Conservation (phyloP, 2,888 invertebrate genomes). For the Eudasyphora cyanicolor region DNA sequence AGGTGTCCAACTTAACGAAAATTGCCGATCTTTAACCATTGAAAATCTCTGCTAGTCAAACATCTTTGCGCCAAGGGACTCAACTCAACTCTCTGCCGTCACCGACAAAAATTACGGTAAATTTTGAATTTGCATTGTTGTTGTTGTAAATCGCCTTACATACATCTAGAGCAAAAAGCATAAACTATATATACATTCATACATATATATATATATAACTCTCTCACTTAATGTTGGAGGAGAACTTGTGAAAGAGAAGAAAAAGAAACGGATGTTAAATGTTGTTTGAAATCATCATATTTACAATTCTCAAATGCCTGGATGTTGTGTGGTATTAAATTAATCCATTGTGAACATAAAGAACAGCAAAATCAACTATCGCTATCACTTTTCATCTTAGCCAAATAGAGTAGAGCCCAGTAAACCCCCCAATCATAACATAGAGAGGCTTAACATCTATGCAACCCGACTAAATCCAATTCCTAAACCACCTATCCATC, state of each 20-base stretch:
- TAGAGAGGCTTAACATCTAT: background rate
- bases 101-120: slow-evolving; percentile 23
- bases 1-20: background rate
- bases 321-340: slow-evolving; percentile 48
- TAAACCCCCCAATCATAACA: background rate
- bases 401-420: no score
- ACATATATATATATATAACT: no score
- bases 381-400: no score
- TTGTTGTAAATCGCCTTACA: no score
- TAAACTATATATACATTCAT: no score
- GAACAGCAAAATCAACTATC: no score
- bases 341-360: no score
- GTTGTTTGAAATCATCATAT: no score
- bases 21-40: background rate
- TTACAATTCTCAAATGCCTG: background rate
- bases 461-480: background rate
- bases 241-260: no score
- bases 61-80: background rate
- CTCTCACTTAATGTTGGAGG: no score
- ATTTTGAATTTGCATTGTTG: slow-evolving; percentile 31
- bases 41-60: background rate
- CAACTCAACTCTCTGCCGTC: background rate
- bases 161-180: no score
- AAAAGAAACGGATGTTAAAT: no score
- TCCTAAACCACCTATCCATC: background rate